Conservation (phyloP, 1,140 invertebrate genomes). For the Caenorhabditis remanei region DNA sequence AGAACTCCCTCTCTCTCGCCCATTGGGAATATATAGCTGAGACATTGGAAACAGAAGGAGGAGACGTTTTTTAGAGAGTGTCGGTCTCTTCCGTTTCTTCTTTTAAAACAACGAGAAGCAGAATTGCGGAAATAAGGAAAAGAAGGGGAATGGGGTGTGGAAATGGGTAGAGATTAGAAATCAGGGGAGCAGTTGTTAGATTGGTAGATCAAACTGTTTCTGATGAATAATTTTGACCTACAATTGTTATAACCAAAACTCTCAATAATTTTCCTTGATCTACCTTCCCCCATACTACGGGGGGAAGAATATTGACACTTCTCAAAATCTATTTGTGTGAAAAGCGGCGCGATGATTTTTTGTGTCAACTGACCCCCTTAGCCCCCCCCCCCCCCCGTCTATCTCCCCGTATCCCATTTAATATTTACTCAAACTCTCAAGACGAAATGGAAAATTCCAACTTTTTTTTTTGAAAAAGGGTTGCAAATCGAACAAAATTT, state of each 20-base stretch:
- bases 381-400: not conserved
- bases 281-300: too few relatives aligned
- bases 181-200: not conserved
- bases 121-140: not conserved
- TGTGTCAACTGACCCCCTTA: conserved; percentile 39
- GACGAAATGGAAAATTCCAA: not conserved
- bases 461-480: not conserved
- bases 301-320: too few relatives aligned
- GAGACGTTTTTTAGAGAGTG: conserved; percentile 33
- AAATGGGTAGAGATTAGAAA: not conserved
- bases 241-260: too few relatives aligned
- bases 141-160: not conserved
- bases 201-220: too few relatives aligned
- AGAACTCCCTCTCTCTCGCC: not conserved
- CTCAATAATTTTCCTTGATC: too few relatives aligned
- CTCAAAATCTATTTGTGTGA: conserved; percentile 19
- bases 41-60: conserved; percentile 2
- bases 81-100: not conserved
- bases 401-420: not conserved
- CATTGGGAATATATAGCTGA: conserved; percentile 44
- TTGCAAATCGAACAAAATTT: too few relatives aligned
- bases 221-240: too few relatives aligned
- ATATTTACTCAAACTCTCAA: conserved; percentile 35
- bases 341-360: conserved; percentile 33
- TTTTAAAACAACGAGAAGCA: not conserved